Conservation (phyloP, 1,140 invertebrate species). For the Cheumatopsyche charites region DNA sequence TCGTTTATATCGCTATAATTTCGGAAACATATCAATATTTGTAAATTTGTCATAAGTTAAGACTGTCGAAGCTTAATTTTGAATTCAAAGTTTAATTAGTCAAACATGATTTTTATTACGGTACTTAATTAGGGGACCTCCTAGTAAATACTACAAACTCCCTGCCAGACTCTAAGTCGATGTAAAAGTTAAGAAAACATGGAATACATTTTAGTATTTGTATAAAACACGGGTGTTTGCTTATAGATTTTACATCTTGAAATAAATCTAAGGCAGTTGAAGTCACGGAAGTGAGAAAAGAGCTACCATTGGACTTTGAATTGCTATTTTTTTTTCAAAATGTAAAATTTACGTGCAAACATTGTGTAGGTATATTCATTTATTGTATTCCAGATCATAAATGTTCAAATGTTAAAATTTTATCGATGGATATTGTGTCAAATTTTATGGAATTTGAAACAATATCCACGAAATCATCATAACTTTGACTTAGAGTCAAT, state of each 20-base stretch:
- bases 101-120: not conserved
- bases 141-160: slow-evolving; percentile 36
- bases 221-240: slow-evolving; percentile 32
- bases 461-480: slow-evolving; percentile 30
- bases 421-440: slow-evolving; percentile 25
- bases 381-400: no score
- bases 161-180: slow-evolving; percentile 48
- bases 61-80: not conserved
- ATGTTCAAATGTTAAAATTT: no score
- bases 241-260: no score
- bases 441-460: slow-evolving; percentile 39
- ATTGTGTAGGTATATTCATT: not conserved
- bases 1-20: not conserved
- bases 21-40: slow-evolving; percentile 20
- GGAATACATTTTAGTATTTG: slow-evolving; percentile 11
- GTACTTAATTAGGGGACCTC: slow-evolving; percentile 30
- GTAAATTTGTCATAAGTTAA: not conserved
- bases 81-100: not conserved
- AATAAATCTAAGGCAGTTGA: no score
- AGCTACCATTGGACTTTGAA: no score
- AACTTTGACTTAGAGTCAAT: slow-evolving; percentile 47
- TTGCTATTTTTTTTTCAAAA: no score
- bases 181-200: slow-evolving; percentile 34
- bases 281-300: no score
- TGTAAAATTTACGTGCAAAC: no score